These are phyloP conservation scores for Nephrocerus scutellatus DNA, from an alignment of 2,888 invertebrate species.

Conservation along the genomic window DNA sequence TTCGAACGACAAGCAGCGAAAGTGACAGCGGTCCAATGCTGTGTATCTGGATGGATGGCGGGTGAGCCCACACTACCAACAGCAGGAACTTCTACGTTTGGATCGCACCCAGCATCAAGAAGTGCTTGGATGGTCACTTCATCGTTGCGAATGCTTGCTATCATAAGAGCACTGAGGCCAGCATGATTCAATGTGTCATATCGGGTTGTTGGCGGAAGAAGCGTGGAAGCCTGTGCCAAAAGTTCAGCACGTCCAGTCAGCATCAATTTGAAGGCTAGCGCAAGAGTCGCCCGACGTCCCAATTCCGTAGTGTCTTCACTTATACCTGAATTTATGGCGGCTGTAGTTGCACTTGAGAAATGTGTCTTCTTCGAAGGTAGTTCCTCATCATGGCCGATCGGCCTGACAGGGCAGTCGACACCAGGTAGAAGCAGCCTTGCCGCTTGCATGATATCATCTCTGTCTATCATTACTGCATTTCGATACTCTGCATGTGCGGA, in stretches of 20 bases:
- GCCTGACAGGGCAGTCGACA: constrained; percentile 79
- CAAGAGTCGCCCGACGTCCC: constrained; percentile 59
- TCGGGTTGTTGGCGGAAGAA: constrained; percentile 63
- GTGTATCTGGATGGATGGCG: constrained; percentile 60
- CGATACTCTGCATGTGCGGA: constrained; percentile 77
- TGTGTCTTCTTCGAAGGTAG: constrained; percentile 45
- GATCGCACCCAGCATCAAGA: constrained; percentile 73
- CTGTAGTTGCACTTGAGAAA: constrained; percentile 26
- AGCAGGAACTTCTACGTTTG: constrained; percentile 70
- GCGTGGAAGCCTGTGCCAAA: constrained; percentile 65
- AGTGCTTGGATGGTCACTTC: constrained; percentile 67
- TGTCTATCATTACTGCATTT: constrained; percentile 68
- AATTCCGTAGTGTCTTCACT: constrained; percentile 50
- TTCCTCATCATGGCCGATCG: constrained; percentile 56
- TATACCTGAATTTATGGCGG: constrained; percentile 21
- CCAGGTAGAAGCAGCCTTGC: constrained; percentile 78
- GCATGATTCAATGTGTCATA: constrained; percentile 71
- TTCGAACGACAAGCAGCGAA: constrained; percentile 62
- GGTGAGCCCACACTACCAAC: constrained; percentile 45
- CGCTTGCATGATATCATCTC: constrained; percentile 83
- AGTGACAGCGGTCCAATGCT: constrained; percentile 83
- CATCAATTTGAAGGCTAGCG: constrained; percentile 74
- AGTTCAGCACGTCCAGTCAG: constrained; percentile 73
- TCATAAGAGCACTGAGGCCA: constrained; percentile 77
- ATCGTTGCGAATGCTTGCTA: constrained; percentile 72